phyloP scores from a whole-genome alignment of 2,113 vertebrate genomes.

The Bostrychus sinensis region DNA sequence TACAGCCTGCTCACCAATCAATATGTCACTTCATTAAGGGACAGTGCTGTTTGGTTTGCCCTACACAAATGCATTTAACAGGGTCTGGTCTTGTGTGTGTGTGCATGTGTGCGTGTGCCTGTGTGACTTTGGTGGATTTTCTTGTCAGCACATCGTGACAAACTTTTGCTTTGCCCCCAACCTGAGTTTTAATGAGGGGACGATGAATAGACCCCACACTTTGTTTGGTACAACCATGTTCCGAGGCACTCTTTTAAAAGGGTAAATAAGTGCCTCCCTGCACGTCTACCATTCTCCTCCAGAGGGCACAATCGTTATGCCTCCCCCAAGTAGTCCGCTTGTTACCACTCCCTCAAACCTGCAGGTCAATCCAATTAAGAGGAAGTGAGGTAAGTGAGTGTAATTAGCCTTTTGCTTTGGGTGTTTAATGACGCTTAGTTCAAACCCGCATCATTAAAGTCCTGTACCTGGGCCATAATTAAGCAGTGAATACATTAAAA shows the following conservation, averaged over 20 bases:
- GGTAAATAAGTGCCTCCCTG: constrained; percentile 82
- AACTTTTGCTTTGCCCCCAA: constrained; percentile 36
- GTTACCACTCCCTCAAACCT: constrained; percentile 80
- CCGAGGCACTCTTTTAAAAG: constrained; percentile 80
- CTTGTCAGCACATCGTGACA: constrained; percentile 14
- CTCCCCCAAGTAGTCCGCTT: constrained; percentile 76
- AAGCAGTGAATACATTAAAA: constrained; percentile 76
- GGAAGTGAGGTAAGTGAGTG: constrained; percentile 78
- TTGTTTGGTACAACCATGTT: constrained; percentile 74
- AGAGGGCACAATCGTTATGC: constrained; percentile 79
- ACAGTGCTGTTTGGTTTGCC: background rate
- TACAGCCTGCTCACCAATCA: background rate
- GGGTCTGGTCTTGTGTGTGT: too few relatives aligned
- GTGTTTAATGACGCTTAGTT: constrained; percentile 81
- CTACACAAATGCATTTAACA: constrained; percentile 18
- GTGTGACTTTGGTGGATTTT: constrained; percentile 16
- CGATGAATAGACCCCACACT: constrained; percentile 76
- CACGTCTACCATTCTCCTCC: constrained; percentile 77
- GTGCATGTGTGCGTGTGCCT: too few relatives aligned
- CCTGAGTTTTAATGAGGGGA: constrained; percentile 81
- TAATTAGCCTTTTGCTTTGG: constrained; percentile 84
- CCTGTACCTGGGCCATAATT: constrained; percentile 81
- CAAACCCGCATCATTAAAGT: constrained; percentile 77
- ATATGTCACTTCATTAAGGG: background rate
- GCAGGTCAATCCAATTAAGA: constrained; percentile 87